Base-by-base conservation (phyloP, 2,797 vertebrate genomes). In the Sciurus carolinensis region DNA sequence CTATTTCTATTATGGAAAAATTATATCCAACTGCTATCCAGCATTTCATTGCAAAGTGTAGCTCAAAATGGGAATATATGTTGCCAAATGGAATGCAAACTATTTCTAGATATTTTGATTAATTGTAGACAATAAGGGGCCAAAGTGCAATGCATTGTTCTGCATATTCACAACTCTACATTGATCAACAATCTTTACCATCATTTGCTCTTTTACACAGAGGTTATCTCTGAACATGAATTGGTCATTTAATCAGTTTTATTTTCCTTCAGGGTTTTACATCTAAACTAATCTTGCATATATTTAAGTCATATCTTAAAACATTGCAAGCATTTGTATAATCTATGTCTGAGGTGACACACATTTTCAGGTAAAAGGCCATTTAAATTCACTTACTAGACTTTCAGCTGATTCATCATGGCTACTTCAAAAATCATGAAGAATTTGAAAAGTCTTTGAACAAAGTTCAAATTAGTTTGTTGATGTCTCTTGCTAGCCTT, bases 1-100 rank as follows among this genome's bases (percentile, higher is more conserved):
- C 91, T 94, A 98, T 96, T 98, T 95, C 22, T 95, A 76, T 97
- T 98, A 90, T 72, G 77, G 69, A 96, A 97, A 98, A 98, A 98
- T 97, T 95, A 97, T 97, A 97, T 97, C 92, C 97, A 97, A 97
- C 47, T 95, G 90, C 33, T 96, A 72, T 77, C 44, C 95, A 97
- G 97, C 36, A 97, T 94, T 77, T 77, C 9, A 87, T 93, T 98
- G 97, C 86, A 97, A 95, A 95, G 96, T 83, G 94, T 93, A 98
- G 30, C 73, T 97, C 62, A 92, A 85, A 73, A 86, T 96, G 73
- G 33, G 95, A 97, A 86, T 39, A 69, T 76, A 97, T 28, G 2
- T 28, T 95, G 9, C 15, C 52, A 90, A 75, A 18, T 66, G 10
- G 18, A 75, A 33, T 59, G 39, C 13, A 93, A 28, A 76, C 0